Base-by-base conservation (phyloP, 2,797 vertebrate species). In the Euphonia xanthogaster region DNA sequence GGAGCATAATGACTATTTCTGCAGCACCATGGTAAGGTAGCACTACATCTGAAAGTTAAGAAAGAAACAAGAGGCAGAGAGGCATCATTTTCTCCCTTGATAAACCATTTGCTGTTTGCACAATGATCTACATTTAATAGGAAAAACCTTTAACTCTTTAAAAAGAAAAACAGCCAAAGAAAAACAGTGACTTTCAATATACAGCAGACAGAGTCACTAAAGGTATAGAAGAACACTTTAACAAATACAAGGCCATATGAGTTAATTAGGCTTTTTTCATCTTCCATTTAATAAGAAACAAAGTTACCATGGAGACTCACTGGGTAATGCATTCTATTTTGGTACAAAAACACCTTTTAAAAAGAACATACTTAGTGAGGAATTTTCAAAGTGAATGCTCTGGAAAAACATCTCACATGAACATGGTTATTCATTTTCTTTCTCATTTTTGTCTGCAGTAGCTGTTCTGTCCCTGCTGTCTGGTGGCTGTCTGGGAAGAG, bases 241-340 rank as follows among this genome's bases (percentile, higher is more conserved):
- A 89, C 73, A 96, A 97, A 97, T 79, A 97, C 91, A 92, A 96
- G 90, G 87, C 90, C 93, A 95, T 80, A 90, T 87, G 92, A 95
- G 83, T 95, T 97, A 97, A 97, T 98, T 96, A 97, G 91, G 66
- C 74, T 91, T 94, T 93, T 96, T 97, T 96, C 66, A 65, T 93
- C 91, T 95, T 86, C 55, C 65, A 76, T 97, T 97, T 97, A 96
- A 96, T 96, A 96, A 97, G 96, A 96, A 97, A 97, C 93, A 97
- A 95, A 97, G 97, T 98, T 97, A 71, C 97, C 96, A 98, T 97
- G 97, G 97, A 94, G 90, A 98, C 86, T 89, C 78, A 85, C 73
- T 88, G 62, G 88, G 85, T 94, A 97, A 95, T 95, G 87, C 70
- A 95, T 96, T 97, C 97, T 86, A 93, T 86, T 97, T 96, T 88